phyloP scores from a whole-genome alignment of 2,888 invertebrate species.

The Epirrhoe tristata region DNA sequence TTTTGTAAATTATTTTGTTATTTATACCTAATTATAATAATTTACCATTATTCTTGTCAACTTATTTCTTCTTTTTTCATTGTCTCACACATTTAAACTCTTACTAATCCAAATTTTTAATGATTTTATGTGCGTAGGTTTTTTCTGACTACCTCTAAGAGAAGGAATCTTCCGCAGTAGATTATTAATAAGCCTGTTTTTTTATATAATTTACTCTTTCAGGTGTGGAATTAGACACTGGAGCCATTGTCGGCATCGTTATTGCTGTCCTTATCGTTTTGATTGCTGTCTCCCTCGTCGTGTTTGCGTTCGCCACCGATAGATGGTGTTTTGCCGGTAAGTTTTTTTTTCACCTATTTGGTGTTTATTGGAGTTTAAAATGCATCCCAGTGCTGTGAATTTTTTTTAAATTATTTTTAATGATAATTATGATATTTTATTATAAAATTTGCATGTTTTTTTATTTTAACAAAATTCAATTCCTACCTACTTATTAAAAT shows the following conservation, averaged over 20 bases:
- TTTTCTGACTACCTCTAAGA: not conserved
- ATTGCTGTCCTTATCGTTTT: constrained; percentile 88
- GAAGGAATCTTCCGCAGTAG: not conserved
- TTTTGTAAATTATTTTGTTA: no score
- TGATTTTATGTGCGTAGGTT: no score
- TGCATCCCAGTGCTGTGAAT: constrained; percentile 3
- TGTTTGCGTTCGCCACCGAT: constrained; percentile 92
- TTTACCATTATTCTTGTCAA: no score
- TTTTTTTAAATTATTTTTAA: not conserved
- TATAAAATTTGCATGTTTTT: constrained; percentile 13
- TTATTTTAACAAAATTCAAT: not conserved
- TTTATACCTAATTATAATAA: no score
- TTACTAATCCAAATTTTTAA: no score
- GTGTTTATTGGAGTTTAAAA: constrained; percentile 24
- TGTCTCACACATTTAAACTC: no score
- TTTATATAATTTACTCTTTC: constrained; percentile 26
- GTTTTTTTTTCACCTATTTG: constrained; percentile 61
- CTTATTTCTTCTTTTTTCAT: no score
- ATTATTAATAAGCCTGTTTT: not conserved
- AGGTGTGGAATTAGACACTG: constrained; percentile 90
- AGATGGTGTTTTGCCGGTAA: constrained; percentile 95
- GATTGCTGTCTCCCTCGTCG: constrained; percentile 86
- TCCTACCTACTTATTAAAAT: no score
- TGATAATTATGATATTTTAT: not conserved
- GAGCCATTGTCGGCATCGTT: constrained; percentile 91